Evolutionary conservation across 2,113 vertebrate species (phyloP).

Genomic region (Synodontis membranacea): DNA sequence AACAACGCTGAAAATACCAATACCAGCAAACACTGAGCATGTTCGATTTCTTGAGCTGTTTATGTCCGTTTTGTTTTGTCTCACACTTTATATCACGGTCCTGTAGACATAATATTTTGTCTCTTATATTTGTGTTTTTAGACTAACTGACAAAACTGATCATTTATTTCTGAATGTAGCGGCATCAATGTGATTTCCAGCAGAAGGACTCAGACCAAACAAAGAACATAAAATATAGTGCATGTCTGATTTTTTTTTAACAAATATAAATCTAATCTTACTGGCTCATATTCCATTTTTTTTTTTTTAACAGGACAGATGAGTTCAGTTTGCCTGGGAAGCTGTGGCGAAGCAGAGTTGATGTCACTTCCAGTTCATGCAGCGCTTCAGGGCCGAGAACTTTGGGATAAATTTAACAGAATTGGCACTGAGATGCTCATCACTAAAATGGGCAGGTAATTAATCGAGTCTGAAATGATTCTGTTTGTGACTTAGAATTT

Average conservation of each 20-base stretch:
- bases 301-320: conserved; percentile 29
- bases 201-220: not conserved
- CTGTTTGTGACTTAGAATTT: not conserved
- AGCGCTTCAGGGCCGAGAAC: conserved; percentile 57
- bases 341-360: conserved; percentile 40
- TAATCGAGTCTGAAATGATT: not conserved
- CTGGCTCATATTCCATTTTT: not conserved
- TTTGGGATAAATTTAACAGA: conserved; percentile 59
- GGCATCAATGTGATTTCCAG: not conserved
- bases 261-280: not conserved
- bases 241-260: not conserved
- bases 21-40: not conserved
- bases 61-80: not conserved
- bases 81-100: not conserved
- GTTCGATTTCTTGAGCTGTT: not conserved
- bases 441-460: conserved; percentile 63
- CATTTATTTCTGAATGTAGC: not conserved
- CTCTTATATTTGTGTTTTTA: not conserved
- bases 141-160: too few relatives aligned
- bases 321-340: conserved; percentile 24
- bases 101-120: not conserved
- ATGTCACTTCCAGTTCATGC: conserved; percentile 49
- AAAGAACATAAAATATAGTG: not conserved
- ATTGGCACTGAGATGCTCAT: conserved; percentile 66
- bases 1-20: not conserved